Base-by-base conservation (phyloP, 23 tunicate species). In the Halocynthia aurantium region DNA sequence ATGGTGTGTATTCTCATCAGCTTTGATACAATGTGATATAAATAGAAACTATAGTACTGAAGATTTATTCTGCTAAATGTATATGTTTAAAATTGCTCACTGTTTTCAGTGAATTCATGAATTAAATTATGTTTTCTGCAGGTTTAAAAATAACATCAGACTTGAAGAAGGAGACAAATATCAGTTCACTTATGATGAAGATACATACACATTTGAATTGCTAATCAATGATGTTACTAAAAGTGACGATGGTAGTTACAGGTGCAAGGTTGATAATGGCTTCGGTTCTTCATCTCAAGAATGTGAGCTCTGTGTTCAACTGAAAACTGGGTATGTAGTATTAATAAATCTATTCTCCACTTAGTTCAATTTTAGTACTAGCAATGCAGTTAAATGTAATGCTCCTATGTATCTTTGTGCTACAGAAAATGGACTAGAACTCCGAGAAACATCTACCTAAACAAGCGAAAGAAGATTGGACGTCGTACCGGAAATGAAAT, bases 231-330 rank as follows among this genome's bases (percentile, higher is more conserved):
- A 83, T 10, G 81, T 89, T 13, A 73, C 63, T 61, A 69, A 75
- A 57, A 15, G 80, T 21, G 99, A 94, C 54, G 99, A 94, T 72
- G 90, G 96, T 62, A 85, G 78, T 19, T 94, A 94, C 88, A 93
- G 81, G 68, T 87, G 93, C 81, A 72, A 82, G 61, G 89, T 93
- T 20, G 98, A 93, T 64, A 93, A 93, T 75, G 80, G 75, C 7
- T 93, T 87, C 60, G 98, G 94, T 53, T 52, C 80, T 55, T 71
- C 67, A 52, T 13, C 81, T 10, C 81, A 71, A 50, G 57, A 67
- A 13, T 81, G 93, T 70, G 98, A 93, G 81, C 53, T 93, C 6
- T 87, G 94, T 60, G 98, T 93, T 22, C 90, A 87, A 70, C 75
- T 85, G 72, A 81, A 81, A 72, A 60, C 76, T 9, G 71, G 87